These are phyloP conservation scores for Chaenogobius annularis DNA, from an alignment of 2,113 vertebrate genomes.

Conservation along the genomic window DNA sequence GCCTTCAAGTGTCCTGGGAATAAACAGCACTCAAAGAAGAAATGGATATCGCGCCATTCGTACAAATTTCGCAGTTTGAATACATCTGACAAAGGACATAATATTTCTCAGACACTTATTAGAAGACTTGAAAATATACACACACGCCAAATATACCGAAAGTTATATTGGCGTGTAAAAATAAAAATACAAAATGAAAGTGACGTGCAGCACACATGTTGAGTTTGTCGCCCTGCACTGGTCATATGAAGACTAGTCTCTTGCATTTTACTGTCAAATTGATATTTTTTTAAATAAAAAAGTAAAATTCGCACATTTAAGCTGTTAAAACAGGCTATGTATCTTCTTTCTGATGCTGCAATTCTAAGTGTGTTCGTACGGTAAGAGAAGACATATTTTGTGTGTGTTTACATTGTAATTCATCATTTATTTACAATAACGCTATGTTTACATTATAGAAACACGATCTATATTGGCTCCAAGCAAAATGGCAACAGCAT, in stretches of 20 bases:
- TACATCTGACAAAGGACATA: neutral
- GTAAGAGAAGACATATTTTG: neutral
- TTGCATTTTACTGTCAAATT: neutral
- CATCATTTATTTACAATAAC: neutral
- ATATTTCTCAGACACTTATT: neutral
- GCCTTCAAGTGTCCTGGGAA: slow-evolving; percentile 18
- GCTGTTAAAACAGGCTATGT: neutral
- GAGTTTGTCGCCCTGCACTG: slow-evolving; percentile 45
- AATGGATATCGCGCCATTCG: neutral
- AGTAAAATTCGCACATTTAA: neutral
- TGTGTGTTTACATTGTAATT: neutral
- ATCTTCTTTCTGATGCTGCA: neutral
- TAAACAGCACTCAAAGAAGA: neutral
- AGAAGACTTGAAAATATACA: neutral
- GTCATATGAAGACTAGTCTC: slow-evolving; percentile 12
- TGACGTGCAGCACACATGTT: slow-evolving; percentile 1
- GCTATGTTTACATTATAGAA: neutral
- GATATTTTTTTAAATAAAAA: neutral
- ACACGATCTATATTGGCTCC: neutral
- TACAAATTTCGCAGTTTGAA: neutral
- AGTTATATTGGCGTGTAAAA: no score
- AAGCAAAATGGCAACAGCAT: neutral
- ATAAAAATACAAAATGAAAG: slow-evolving; percentile 37
- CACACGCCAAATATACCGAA: no score
- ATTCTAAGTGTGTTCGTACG: neutral